Evolutionary conservation across 2,113 vertebrate genomes (phyloP).

Genomic region (Rhadina sibilatrix): DNA sequence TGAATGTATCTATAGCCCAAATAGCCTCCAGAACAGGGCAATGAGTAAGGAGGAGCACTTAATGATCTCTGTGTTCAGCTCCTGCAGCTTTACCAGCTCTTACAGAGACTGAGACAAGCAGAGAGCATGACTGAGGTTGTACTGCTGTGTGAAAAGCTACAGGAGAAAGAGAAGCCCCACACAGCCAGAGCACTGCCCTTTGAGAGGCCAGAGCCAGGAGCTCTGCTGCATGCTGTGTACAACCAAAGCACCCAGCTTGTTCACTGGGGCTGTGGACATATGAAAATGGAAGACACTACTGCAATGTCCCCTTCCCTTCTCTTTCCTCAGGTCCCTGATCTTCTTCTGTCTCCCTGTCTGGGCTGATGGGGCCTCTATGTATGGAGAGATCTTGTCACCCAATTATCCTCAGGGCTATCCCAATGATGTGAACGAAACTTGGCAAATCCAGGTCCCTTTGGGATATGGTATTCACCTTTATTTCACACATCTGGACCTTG

Average conservation of each 20-base stretch:
- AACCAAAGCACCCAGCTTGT: not conserved
- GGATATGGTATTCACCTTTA: conserved; percentile 82
- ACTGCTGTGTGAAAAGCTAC: not conserved
- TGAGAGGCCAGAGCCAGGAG: not conserved
- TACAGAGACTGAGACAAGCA: not conserved
- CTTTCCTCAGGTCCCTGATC: conserved; percentile 57
- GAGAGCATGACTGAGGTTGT: not conserved
- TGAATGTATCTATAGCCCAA: not conserved
- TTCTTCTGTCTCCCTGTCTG: conserved; percentile 51
- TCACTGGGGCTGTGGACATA: not conserved
- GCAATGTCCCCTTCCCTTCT: not conserved
- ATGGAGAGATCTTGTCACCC: conserved; percentile 89
- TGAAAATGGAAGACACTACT: not conserved
- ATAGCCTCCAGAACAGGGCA: not conserved
- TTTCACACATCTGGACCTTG: conserved; percentile 88
- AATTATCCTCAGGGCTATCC: conserved; percentile 86
- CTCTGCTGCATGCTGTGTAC: not conserved
- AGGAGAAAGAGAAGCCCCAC: not conserved
- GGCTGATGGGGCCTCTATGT: conserved; percentile 60
- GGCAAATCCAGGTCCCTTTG: conserved; percentile 82
- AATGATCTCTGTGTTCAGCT: not conserved
- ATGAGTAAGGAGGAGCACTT: not conserved
- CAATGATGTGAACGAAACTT: conserved; percentile 74
- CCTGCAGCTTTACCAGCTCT: not conserved
- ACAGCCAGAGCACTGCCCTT: not conserved